phyloP scores from a whole-genome alignment of 2,888 invertebrate species.

The Gisinianus flammeolus region DNA sequence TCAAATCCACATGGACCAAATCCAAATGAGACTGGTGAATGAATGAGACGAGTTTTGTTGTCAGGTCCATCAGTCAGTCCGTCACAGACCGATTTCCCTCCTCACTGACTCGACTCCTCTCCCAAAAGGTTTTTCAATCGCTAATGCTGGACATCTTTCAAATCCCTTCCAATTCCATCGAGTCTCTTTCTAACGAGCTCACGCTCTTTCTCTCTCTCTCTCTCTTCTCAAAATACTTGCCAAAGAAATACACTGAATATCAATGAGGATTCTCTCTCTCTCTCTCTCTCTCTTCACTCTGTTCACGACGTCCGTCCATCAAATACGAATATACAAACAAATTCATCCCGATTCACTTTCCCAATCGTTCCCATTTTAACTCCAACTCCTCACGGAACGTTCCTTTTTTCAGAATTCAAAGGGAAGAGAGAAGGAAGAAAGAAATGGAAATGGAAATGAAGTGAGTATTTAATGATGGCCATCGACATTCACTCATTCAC shows the following conservation, averaged over 20 bases:
- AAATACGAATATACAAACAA: neutral
- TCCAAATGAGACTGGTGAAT: neutral
- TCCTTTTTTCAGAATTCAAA: no score
- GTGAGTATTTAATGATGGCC: neutral
- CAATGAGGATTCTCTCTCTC: neutral
- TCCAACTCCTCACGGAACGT: no score
- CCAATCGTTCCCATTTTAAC: neutral
- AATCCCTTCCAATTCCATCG: neutral
- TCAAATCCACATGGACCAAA: neutral
- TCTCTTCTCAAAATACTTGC: neutral
- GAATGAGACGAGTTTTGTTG: constrained; percentile 18
- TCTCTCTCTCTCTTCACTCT: neutral
- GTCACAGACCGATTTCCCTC: neutral
- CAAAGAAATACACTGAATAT: neutral
- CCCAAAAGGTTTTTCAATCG: neutral
- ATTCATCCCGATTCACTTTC: neutral
- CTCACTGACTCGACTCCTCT: no score
- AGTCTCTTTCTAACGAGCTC: neutral
- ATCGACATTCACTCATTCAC: neutral
- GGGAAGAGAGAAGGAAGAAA: no score
- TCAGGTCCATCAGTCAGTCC: constrained; percentile 12
- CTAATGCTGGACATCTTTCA: neutral
- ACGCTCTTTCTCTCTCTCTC: neutral
- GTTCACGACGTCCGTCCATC: neutral
- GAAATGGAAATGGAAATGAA: neutral